Evolutionary conservation across 2,888 invertebrate species (phyloP), one percentile per base, ranked within the genome.

Genomic region (Parelbella ahira): DNA sequence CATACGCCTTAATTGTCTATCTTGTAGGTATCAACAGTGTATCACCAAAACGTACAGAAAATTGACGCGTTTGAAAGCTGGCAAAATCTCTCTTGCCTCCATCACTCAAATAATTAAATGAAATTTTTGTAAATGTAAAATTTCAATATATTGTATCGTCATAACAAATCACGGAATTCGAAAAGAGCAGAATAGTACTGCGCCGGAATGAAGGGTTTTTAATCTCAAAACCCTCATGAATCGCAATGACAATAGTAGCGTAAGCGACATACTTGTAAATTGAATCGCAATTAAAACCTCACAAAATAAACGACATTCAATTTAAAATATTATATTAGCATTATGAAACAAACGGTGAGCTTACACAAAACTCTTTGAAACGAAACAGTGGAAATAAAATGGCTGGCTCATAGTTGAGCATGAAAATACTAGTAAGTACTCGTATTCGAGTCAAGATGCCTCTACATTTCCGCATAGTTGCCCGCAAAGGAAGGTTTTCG

Each of bases 401-500:
- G 57, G 60, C 59, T 51, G 59, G 45, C 51, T 58, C 50, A 56
- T 59, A 60, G 60, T 56, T 55, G 56, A 53, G 58, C 71, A 68
- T 66, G 64, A 64, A 65, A 73, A 65, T 60, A 60, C 52, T 53
- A 58, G 54, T 56, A 56, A 72, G 69, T 64, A 63, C 58, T 58
- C 54, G 58, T 65, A 59, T 68, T 63, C 52, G 63, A 70, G 66
- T 76, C 72, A 72, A 78, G 75, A 74, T 62, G 72, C 63, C 68
- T 58, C 73, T 74, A 59, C 59, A 53, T 60, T 65, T 66, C 63
- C 65, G 60, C 68, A 50, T 63, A 61, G 67, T 65, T 75, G 61
- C 60, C 58, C 60, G 64, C 59, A 72, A 74, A 76, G 70, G 68
- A 68, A 68, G 60, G 58, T 58, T 63, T 68, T 62, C 58, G 58